Evolutionary conservation across 1,140 invertebrate species (phyloP), one percentile per base, ranked within the genome.

Genomic region (Pseudomyrmex cubaensis): DNA sequence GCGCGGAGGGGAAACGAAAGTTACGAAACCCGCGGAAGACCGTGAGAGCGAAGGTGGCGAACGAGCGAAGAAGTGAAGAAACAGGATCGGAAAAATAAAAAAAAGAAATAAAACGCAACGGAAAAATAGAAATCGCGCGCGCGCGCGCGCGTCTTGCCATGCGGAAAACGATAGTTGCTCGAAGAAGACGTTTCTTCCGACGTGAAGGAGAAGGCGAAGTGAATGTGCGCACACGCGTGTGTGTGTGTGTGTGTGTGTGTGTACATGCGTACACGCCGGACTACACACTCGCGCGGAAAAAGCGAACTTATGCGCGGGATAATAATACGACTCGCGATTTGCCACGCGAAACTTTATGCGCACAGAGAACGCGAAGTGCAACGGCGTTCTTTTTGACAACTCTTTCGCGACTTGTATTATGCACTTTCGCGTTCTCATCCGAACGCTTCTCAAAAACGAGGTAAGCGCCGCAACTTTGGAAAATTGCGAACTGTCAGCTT

Each of bases 331-430:
- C 52, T 35, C 64, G 75, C 75, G 35, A 57, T 69, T 35, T 78
- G 63, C 75, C 13, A 48, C 12, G 75, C 63, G 75, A 69, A 78
- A 78, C 64, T 66, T 78, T 78, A 70, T 78, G 59, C 48, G 63
- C 75, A 10, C 76, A 52, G 52, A n/a, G 0, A 66, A 56, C 61
- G 48, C 61, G 3, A 76, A 15, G 48, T 12, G 62, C 20, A 25
- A 52, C 17, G 61, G 13, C 17, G 64, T 35, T 35, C 35, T 35
- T 35, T 35, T 35, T 35, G 35, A 59, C 46, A 70, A 70, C 44
- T 44, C 25, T n/a, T 7, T 5, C 7, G 48, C 7, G 3, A 1
- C 2, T 17, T 9, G 54, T 56, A 44, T 57, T 35, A 50, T 35
- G 52, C 64, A 48, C 22, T 78, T 78, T 69, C 20, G 20, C 35